Evolutionary conservation across 2,113 vertebrate species (phyloP).

Genomic region (Callopanchax toddi): DNA sequence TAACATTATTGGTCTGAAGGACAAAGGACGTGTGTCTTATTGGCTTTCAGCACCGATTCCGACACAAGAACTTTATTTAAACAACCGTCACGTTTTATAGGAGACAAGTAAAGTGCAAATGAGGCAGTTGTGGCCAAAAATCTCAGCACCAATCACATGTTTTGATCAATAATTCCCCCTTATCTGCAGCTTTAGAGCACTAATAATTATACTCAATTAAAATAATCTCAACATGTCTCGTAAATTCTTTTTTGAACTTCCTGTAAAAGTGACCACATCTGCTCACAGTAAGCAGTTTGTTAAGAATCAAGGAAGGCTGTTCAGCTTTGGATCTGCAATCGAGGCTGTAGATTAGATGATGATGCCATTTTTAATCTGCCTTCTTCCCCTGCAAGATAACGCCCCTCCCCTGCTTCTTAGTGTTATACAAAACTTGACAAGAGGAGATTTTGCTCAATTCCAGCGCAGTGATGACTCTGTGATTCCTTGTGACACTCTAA

Average conservation of each 20-base stretch:
- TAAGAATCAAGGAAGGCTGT: too few relatives aligned
- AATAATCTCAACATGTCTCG: not conserved
- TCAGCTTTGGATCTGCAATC: constrained; percentile 72
- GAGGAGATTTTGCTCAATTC: constrained; percentile 70
- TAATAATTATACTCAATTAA: constrained; percentile 8
- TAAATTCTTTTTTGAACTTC: not conserved
- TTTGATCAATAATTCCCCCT: too few relatives aligned
- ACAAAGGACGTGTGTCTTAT: not conserved
- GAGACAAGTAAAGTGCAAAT: constrained; percentile 7
- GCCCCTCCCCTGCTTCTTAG: constrained; percentile 71
- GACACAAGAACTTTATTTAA: not conserved
- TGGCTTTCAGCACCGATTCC: constrained; percentile 6
- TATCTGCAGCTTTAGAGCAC: constrained; percentile 3
- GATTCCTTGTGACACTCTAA: constrained; percentile 73
- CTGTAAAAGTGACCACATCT: constrained; percentile 47
- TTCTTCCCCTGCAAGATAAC: constrained; percentile 71
- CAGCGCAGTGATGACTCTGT: constrained; percentile 58
- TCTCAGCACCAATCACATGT: constrained; percentile 19
- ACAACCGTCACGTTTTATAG: constrained; percentile 11
- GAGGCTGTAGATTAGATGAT: constrained; percentile 78
- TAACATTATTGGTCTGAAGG: not conserved
- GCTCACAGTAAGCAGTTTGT: too few relatives aligned
- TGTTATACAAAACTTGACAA: constrained; percentile 75
- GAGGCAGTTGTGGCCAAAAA: constrained; percentile 4
- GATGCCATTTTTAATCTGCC: constrained; percentile 78